Evolutionary conservation across 2,888 invertebrate genomes (phyloP).

Genomic region (Nephrotoma flavescens): DNA sequence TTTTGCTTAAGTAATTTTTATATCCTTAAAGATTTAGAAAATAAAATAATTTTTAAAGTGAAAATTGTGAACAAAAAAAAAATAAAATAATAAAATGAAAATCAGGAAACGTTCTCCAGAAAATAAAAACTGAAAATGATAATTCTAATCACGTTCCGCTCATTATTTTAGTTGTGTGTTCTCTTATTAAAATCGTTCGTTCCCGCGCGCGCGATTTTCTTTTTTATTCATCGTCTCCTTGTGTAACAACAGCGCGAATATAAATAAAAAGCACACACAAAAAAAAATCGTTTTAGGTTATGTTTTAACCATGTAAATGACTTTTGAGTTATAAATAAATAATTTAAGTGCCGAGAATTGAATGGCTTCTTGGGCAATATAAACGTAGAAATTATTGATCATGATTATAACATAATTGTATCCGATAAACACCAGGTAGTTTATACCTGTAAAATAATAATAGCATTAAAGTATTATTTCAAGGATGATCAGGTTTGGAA

Average conservation of each 20-base stretch:
- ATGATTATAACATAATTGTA: neutral
- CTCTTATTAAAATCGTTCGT: neutral
- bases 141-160: neutral
- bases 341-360: neutral
- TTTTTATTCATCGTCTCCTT: neutral
- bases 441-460: neutral
- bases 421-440: neutral
- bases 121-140: neutral
- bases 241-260: neutral
- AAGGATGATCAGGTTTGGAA: neutral
- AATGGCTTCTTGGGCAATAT: neutral
- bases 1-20: neutral
- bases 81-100: neutral
- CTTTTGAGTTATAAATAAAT: neutral
- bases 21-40: neutral
- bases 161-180: neutral
- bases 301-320: neutral
- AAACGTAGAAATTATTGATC: neutral
- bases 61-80: neutral
- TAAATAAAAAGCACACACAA: neutral
- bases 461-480: neutral
- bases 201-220: neutral
- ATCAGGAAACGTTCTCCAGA: neutral
- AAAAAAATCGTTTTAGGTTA: neutral
- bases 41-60: neutral